Evolutionary conservation across 1,140 invertebrate species (phyloP).

Genomic region (Armadillidium nasatum): DNA sequence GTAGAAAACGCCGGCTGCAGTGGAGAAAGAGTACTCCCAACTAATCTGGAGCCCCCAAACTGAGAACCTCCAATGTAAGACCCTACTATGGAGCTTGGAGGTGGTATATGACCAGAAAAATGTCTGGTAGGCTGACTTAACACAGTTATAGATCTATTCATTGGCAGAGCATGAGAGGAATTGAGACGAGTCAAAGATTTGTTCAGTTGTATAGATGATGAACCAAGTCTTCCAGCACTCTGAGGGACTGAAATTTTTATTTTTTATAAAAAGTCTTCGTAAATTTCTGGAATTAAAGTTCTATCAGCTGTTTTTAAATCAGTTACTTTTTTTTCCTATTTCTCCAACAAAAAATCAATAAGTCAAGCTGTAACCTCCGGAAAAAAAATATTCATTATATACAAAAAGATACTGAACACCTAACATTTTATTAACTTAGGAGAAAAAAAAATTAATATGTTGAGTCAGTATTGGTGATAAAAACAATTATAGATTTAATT

Average conservation of each 20-base stretch:
- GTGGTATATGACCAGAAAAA: background rate
- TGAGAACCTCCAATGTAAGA: slow-evolving; percentile 36
- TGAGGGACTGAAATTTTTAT: slow-evolving; percentile 37
- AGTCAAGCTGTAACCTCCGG: too few species aligned
- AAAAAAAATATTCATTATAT: too few species aligned
- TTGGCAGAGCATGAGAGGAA: slow-evolving; percentile 51
- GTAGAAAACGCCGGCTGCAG: slow-evolving; percentile 4
- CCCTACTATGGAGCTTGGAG: slow-evolving; percentile 16
- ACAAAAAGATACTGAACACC: too few species aligned
- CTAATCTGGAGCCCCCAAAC: slow-evolving; percentile 45
- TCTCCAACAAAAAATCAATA: too few species aligned
- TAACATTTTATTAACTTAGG: too few species aligned
- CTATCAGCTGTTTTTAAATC: too few species aligned
- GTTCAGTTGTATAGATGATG: slow-evolving; percentile 65
- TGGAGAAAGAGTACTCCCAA: slow-evolving; percentile 31
- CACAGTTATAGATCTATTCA: background rate
- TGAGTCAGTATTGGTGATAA: too few species aligned
- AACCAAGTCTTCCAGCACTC: slow-evolving; percentile 54
- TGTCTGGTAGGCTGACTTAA: slow-evolving; percentile 13
- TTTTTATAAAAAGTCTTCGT: too few species aligned
- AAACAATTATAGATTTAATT: too few species aligned
- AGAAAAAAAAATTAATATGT: too few species aligned
- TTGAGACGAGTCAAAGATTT: slow-evolving; percentile 75
- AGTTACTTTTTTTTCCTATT: too few species aligned
- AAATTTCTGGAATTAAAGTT: too few species aligned